Evolutionary conservation across 2,113 vertebrate species (phyloP).

Genomic region (Eolophus roseicapilla): DNA sequence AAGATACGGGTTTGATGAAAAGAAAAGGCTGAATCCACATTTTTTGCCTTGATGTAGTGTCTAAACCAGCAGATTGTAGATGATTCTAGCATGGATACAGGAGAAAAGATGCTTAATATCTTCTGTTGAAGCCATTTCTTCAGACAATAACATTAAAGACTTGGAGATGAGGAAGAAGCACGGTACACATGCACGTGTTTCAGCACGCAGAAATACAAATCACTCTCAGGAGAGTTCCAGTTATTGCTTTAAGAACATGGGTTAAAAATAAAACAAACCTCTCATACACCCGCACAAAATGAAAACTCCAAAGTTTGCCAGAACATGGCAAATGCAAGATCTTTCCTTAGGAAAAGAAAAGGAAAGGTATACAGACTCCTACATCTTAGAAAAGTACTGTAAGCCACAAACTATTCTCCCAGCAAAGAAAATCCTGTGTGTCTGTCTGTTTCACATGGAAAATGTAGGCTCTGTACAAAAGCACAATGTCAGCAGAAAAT

Average conservation of each 20-base stretch:
- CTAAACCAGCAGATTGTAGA: background rate
- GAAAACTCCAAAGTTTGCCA: background rate
- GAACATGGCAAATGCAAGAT: background rate
- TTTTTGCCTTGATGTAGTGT: background rate
- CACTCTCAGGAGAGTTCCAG: background rate
- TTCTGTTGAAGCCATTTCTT: background rate
- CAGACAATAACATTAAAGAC: background rate
- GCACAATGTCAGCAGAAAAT: background rate
- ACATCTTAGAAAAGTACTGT: background rate
- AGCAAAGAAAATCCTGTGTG: background rate
- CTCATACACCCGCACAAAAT: background rate
- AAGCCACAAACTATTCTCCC: background rate
- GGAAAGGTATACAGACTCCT: background rate
- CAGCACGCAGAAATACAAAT: background rate
- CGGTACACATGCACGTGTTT: background rate
- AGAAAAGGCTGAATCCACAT: background rate
- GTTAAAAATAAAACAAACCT: background rate
- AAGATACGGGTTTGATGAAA: background rate
- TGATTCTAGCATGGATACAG: background rate
- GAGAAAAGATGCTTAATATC: background rate
- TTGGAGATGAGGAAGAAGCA: background rate
- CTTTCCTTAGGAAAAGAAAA: background rate
- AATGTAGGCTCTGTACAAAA: background rate
- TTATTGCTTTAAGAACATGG: background rate
- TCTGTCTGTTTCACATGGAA: background rate